Percentiles rank a stretch among this genome's conserved stretches.
These are phyloP conservation scores for Philereme transversata DNA, from an alignment of 2,888 invertebrate genomes.

Conservation along the genomic window DNA sequence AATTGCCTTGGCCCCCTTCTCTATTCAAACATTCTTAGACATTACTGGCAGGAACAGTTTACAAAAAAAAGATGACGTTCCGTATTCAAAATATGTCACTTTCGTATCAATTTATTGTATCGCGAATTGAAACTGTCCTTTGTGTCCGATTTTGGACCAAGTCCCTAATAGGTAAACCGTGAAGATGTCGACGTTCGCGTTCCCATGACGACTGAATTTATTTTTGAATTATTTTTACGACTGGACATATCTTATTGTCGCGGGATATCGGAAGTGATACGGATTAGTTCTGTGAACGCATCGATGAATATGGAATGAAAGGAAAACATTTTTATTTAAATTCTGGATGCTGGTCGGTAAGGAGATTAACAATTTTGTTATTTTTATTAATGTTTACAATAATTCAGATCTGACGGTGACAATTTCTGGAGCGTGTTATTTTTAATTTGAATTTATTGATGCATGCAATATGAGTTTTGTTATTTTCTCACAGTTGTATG, in stretches of 20 bases:
- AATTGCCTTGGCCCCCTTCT: slow-evolving; percentile 78
- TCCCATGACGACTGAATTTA: slow-evolving; percentile 80
- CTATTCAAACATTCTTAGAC: slow-evolving; percentile 45
- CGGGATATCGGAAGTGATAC: slow-evolving; percentile 66
- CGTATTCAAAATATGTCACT: slow-evolving; percentile 82
- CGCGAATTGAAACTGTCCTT: slow-evolving; percentile 61
- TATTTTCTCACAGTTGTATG: no score
- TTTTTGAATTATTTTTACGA: slow-evolving; percentile 65
- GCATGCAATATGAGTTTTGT: slow-evolving; percentile 1
- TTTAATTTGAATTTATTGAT: slow-evolving; percentile 1
- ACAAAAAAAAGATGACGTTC: slow-evolving; percentile 64
- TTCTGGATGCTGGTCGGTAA: slow-evolving; percentile 7
- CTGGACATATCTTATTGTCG: slow-evolving; percentile 64
- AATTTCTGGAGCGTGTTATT: background rate
- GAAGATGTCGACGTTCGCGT: slow-evolving; percentile 74
- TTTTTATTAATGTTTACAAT: slow-evolving; percentile 18
- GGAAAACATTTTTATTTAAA: slow-evolving; percentile 32
- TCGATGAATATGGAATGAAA: slow-evolving; percentile 51
- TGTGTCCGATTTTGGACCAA: slow-evolving; percentile 51
- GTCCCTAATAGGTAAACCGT: slow-evolving; percentile 74
- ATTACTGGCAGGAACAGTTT: slow-evolving; percentile 39
- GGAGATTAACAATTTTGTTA: slow-evolving; percentile 24
- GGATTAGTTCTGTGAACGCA: slow-evolving; percentile 71
- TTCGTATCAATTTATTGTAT: slow-evolving; percentile 75
- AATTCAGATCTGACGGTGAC: background rate